Conservation (phyloP, 2,113 vertebrate species). For the Atlantisia rogersi region DNA sequence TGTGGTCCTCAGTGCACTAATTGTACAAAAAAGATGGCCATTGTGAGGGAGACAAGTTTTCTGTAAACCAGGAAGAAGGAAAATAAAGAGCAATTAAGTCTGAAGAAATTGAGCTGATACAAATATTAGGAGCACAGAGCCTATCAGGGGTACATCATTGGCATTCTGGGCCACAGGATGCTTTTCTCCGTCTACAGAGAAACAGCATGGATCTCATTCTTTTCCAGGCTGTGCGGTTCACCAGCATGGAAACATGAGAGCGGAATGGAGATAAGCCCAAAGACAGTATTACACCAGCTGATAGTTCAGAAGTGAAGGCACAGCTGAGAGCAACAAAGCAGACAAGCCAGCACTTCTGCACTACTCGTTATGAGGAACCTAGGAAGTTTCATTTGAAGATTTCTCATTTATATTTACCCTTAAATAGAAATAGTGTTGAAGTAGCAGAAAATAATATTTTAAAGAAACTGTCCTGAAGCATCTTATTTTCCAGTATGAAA, state of each 20-base stretch:
- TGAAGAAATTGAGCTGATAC: background rate
- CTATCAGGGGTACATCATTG: accelerated
- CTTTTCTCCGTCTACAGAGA: background rate
- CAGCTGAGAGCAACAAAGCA: background rate
- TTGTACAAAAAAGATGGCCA: background rate
- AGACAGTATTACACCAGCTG: background rate
- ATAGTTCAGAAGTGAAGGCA: background rate
- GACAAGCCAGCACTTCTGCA: background rate
- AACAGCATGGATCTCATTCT: background rate
- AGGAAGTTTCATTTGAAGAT: background rate
- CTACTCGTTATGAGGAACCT: background rate
- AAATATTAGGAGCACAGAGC: background rate
- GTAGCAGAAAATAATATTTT: background rate
- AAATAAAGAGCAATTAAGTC: background rate
- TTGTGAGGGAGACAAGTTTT: background rate
- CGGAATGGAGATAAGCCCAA: background rate
- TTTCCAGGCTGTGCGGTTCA: background rate
- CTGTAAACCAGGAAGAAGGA: background rate
- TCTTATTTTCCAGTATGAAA: background rate
- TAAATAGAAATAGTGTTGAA: background rate
- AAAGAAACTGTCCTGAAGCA: background rate
- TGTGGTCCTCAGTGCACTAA: background rate
- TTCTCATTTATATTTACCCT: background rate
- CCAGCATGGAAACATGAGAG: background rate
- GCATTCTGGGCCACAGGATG: background rate